Evolutionary conservation across 2,113 vertebrate genomes (phyloP), one percentile per base, ranked within the genome.

Genomic region (Ptilonorhynchus violaceus): DNA sequence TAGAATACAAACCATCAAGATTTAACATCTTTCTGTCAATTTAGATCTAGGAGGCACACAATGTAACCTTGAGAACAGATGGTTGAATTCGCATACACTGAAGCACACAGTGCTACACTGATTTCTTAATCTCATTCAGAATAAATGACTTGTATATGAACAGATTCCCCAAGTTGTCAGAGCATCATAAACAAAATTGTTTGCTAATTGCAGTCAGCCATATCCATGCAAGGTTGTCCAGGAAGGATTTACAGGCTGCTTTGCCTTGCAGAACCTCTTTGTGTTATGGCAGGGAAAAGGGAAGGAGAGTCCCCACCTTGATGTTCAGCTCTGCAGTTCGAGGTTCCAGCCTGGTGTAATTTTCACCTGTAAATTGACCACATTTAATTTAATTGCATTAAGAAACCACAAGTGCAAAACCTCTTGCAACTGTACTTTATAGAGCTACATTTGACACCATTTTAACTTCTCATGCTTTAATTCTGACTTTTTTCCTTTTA

Each of bases 71-170:
- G 81, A 88, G 94, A 97, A 94, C 95, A 96, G 93, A 94, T 95
- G 94, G 95, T 39, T 89, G 95, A 87, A 92, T 89, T 96, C 93
- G 88, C 94, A 89, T 82, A 95, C 74, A 35, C 78, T 85, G 85
- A 94, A 95, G 87, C 89, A 73, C 6, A 35, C 69, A 62, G 85
- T 85, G 85, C 84, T 94, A 93, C 85, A 76, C 85, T 89, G 89
- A 95, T 96, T 95, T 94, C 93, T 94, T 97, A 91, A 96, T 96
- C 93, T 96, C 89, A 94, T 96, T 96, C 74, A 89, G 85, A 95
- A 95, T 94, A 96, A 96, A 94, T 89, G 66, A 37, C 81, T 96
- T 97, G 70, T 93, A 94, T 95, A 94, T 85, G 93, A 96, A 94
- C 68, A 95, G 92, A 96, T 91, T 93, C 85, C 60, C 77, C 70